A percentile compares a stretch with the other conserved stretches of the same genome.
These are phyloP conservation scores for Acomys russatus DNA, from an alignment of 2,797 vertebrate species.

Conservation along the genomic window DNA sequence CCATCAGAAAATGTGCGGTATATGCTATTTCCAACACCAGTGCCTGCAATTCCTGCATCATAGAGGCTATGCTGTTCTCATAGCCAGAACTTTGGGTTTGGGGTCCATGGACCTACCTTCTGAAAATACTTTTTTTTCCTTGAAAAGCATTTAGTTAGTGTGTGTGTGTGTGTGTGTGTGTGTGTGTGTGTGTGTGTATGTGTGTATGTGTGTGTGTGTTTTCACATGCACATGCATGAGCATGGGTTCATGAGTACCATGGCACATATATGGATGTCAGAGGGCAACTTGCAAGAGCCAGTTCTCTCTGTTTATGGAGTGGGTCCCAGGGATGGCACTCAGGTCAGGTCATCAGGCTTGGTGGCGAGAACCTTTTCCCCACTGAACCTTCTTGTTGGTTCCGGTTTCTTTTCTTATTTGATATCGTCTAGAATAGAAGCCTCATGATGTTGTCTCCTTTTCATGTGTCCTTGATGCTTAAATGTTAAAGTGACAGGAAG, in stretches of 20 bases:
- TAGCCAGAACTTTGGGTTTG: neutral
- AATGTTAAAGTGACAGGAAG: neutral
- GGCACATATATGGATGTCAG: neutral
- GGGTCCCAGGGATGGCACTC: too few species aligned
- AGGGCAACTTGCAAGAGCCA: neutral
- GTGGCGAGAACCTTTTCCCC: neutral
- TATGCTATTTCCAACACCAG: neutral
- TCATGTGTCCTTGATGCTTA: neutral
- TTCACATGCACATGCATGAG: neutral
- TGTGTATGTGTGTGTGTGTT: too few species aligned
- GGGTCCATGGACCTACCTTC: neutral
- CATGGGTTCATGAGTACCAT: neutral
- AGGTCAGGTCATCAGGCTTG: neutral
- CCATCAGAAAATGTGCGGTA: neutral
- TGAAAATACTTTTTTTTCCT: neutral
- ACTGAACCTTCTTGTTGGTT: neutral
- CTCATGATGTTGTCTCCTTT: neutral
- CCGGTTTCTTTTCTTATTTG: neutral
- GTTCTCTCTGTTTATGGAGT: neutral
- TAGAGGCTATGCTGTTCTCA: neutral
- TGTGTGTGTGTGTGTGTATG: too few species aligned
- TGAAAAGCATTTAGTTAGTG: neutral
- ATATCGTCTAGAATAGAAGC: neutral
- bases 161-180: neutral
- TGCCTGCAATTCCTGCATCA: neutral